Evolutionary conservation across 2,113 vertebrate species (phyloP).

Genomic region (Sturnira hondurensis): DNA sequence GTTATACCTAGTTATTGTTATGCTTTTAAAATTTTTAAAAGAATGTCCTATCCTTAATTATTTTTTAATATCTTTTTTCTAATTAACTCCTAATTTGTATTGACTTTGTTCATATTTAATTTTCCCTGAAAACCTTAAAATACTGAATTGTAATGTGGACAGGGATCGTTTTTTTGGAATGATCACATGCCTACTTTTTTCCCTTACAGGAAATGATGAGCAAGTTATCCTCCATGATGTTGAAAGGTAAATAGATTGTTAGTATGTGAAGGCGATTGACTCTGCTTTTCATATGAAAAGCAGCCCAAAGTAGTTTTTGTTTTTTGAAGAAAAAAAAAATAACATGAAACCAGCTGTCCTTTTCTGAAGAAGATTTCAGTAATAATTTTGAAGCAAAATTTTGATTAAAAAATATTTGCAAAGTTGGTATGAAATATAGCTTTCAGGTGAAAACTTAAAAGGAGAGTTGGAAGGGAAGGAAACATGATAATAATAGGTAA

Average conservation of each 20-base stretch:
- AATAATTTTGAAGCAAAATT: slow-evolving; percentile 49
- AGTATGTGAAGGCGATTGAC: slow-evolving; percentile 47
- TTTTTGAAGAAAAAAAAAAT: slow-evolving; percentile 22
- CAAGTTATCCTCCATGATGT: slow-evolving; percentile 99
- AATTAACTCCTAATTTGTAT: slow-evolving; percentile 29
- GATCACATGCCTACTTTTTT: slow-evolving; percentile 65
- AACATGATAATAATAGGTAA: not conserved
- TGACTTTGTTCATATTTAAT: not conserved
- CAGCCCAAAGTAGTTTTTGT: not conserved
- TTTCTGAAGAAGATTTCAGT: slow-evolving; percentile 8
- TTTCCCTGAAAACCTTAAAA: slow-evolving; percentile 34
- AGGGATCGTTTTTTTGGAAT: slow-evolving; percentile 30
- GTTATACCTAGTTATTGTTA: slow-evolving; percentile 23
- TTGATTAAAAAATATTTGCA: slow-evolving; percentile 23
- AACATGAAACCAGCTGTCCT: not conserved
- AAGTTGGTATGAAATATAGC: slow-evolving; percentile 10
- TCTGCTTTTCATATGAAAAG: not conserved
- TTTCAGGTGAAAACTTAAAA: slow-evolving; percentile 57
- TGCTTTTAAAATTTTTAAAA: not conserved
- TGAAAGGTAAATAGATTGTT: slow-evolving; percentile 88
- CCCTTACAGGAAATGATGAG: slow-evolving; percentile 93
- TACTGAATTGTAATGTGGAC: not conserved
- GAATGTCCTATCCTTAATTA: not conserved
- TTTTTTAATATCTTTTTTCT: slow-evolving; percentile 35
- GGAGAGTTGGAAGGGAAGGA: not conserved